phyloP scores from a whole-genome alignment of 2,113 vertebrate species.

The Paradoxurus hermaphroditus region DNA sequence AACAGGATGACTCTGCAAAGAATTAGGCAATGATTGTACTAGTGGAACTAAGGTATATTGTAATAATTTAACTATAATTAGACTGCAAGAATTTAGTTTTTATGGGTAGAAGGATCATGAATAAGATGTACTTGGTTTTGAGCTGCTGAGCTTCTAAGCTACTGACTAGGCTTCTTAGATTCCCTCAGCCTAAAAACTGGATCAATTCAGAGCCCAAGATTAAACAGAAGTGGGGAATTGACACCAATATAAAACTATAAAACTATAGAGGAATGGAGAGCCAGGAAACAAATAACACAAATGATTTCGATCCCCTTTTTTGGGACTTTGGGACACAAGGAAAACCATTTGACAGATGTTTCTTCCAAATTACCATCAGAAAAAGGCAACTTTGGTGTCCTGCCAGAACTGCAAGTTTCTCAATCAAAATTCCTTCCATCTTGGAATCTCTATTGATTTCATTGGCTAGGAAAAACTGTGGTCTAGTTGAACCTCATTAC shows the following conservation, averaged over 20 bases:
- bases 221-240: neutral
- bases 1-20: neutral
- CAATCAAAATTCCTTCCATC: neutral
- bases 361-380: neutral
- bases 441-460: neutral
- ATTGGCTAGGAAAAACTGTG: neutral
- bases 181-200: neutral
- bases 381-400: neutral
- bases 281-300: neutral
- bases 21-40: neutral
- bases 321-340: neutral
- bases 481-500: neutral
- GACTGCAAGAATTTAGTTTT: neutral
- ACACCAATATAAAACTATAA: neutral
- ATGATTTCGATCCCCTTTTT: neutral
- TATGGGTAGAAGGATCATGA: neutral
- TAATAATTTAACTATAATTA: neutral
- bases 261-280: neutral
- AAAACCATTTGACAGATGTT: neutral
- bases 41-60: neutral
- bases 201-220: neutral
- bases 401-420: neutral
- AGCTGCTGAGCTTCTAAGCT: neutral
- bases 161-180: neutral
- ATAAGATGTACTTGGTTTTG: neutral